Evolutionary conservation across 2,113 vertebrate species (phyloP), one percentile per base, ranked within the genome.

Genomic region (Calypte anna): DNA sequence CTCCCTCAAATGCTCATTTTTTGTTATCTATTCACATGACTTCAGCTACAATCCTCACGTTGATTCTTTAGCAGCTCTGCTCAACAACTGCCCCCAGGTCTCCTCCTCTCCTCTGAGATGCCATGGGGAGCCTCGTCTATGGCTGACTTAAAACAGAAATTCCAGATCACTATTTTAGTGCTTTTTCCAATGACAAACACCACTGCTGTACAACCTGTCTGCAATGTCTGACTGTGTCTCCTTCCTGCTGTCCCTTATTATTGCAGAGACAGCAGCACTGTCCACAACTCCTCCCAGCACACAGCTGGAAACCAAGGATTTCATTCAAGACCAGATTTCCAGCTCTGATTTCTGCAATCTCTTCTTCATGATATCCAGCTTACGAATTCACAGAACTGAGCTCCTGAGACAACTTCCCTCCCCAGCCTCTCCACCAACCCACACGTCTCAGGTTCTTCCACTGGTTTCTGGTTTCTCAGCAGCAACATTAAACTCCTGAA

Each of bases 41-140:
- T 54, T 33, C 54, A 64, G 3, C 50, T 6, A 10, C 3, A 28
- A 40, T 6, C 82, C 23, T 33, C 9, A 25, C 0, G 1, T 2
- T 19, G 46, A 28, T 17, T 27, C 58, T 43, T 50, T 1, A 36
- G 18, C 33, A 63, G 55, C 40, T 55, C 6, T 36, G 55, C 79
- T 51, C 67, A 28, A 21, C 11, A 31, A 54, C 54, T 7, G 67
- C 48, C 54, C 6, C 3, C 64, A n/a, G 46, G 18, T 44, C 46
- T 33, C 55, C 7, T 7, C 46, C 76, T 22, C 3, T 25, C 15
- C 53, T 48, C 55, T 28, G 3, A 15, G 3, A 20, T 11, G 6
- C 55, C 48, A 15, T 0, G 2, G 2, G 6, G 31, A 73, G 21
- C 5, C 28, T 2, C 0, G 2, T 10, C 7, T 21, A 48, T 3